Percentiles rank a stretch among this genome's conserved stretches.
These are phyloP conservation scores for Muscicapa striata DNA, from an alignment of 2,797 vertebrate genomes.

Conservation along the genomic window DNA sequence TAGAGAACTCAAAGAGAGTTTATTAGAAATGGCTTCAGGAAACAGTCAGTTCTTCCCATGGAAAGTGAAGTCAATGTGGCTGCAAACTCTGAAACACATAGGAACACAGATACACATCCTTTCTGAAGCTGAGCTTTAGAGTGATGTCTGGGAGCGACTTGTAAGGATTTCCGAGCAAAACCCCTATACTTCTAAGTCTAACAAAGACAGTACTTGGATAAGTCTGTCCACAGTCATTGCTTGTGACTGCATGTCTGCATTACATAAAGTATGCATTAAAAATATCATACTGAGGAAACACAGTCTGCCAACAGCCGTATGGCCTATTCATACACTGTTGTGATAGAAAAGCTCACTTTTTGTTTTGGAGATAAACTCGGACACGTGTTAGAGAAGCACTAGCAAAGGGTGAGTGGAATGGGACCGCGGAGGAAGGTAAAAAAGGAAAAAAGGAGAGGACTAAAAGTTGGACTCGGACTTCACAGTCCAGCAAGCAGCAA, in stretches of 20 bases:
- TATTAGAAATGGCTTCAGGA: background rate
- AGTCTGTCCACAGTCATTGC: background rate
- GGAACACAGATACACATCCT: background rate
- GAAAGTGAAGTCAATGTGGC: background rate
- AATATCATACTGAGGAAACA: background rate
- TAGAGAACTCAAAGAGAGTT: background rate
- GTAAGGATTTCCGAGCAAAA: background rate
- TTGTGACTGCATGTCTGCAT: background rate
- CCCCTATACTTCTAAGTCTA: background rate
- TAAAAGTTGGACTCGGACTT: background rate
- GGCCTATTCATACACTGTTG: background rate
- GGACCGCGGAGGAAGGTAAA: background rate
- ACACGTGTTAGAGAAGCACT: background rate
- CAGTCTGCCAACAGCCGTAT: background rate
- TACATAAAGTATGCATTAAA: slow-evolving; percentile 10
- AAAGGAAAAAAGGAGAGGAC: background rate
- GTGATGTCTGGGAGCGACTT: background rate
- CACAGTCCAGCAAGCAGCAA: background rate
- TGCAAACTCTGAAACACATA: background rate
- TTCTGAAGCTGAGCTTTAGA: background rate
- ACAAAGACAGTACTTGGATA: background rate
- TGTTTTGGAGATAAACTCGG: background rate
- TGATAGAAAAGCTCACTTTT: background rate
- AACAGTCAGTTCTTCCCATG: background rate
- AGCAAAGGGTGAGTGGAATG: background rate